Evolutionary conservation across 2,113 vertebrate species (phyloP), one percentile per base, ranked within the genome.

Genomic region (Sorex fumeus): DNA sequence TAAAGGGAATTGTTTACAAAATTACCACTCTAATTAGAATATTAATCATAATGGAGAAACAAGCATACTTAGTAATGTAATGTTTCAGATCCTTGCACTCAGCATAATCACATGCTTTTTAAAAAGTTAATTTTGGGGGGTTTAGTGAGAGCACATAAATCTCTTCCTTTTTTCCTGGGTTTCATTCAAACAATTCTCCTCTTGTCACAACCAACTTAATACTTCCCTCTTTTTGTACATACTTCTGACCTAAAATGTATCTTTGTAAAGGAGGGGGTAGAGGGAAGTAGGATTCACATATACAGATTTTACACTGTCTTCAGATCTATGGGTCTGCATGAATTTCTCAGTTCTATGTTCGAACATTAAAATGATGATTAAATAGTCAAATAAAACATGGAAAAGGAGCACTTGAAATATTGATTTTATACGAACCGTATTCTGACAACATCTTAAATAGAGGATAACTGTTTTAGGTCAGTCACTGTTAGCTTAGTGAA

Each of bases 1-100:
- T 90, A 88, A 87, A 89, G n/a, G 66, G 70, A 32, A 32, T 53
- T 5, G 50, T 75, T 91, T 84, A 72, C 2, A 86, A 88, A 79
- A 66, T 77, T 96, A 91, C 4, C 77, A 32, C 57, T 81, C 27
- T 50, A 32, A 82, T 23, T 21, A 47, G 21, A 66, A 36, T 75
- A 89, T 80, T 85, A 74, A 87, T 79, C 43, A 64, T 72, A 84
- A 93, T 40, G 34, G 10, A 6, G 19, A 25, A 72, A 90, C 18
- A 82, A 87, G 28, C 74, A 2, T 60, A 60, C 57, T 81, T 53
- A 74, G 32, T 81, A 64, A 70, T 19, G 19, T 12, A 70, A 57
- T 93, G 28, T 70, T 95, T 91, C 67, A 66, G 36, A 60, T 53
- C 71, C 28, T 69, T 78, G 91, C 6, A 60, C 1, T 75, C 18